phyloP scores from a whole-genome alignment of 2,113 vertebrate species.

The Neodon shergylaensis region DNA sequence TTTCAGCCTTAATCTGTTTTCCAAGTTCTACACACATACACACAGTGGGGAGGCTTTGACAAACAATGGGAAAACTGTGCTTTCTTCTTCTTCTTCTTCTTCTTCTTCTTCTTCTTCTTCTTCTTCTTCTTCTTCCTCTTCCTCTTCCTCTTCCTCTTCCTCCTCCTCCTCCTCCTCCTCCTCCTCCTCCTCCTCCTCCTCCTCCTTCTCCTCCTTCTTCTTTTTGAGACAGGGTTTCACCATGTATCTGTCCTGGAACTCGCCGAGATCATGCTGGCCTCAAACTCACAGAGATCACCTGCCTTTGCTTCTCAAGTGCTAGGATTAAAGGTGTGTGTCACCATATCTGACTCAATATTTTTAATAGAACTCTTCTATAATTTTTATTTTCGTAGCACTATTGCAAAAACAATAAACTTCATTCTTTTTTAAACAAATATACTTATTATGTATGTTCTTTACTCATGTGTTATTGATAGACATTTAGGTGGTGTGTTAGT shows the following conservation, averaged over 20 bases:
- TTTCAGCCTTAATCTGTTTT: constrained; percentile 10
- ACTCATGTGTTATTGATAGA: neutral
- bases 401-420: constrained; percentile 25
- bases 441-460: constrained; percentile 1
- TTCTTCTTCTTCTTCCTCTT: neutral
- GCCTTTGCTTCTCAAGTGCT: neutral
- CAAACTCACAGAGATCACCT: neutral
- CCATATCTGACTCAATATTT: constrained; percentile 20
- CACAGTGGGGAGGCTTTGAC: neutral
- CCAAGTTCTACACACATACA: neutral
- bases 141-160: neutral
- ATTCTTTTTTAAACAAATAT: constrained; percentile 42
- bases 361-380: constrained; percentile 23
- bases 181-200: too few species aligned
- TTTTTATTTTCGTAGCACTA: constrained; percentile 11
- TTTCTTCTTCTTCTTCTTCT: too few species aligned
- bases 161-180: neutral
- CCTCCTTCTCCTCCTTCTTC: accelerated
- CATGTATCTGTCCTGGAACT: neutral
- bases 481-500: neutral
- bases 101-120: too few species aligned
- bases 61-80: constrained; percentile 46
- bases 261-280: neutral
- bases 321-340: neutral
- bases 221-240: neutral